These are phyloP conservation scores for Meloidogyne exigua DNA, from an alignment of 1,140 invertebrate species.

Conservation along the genomic window DNA sequence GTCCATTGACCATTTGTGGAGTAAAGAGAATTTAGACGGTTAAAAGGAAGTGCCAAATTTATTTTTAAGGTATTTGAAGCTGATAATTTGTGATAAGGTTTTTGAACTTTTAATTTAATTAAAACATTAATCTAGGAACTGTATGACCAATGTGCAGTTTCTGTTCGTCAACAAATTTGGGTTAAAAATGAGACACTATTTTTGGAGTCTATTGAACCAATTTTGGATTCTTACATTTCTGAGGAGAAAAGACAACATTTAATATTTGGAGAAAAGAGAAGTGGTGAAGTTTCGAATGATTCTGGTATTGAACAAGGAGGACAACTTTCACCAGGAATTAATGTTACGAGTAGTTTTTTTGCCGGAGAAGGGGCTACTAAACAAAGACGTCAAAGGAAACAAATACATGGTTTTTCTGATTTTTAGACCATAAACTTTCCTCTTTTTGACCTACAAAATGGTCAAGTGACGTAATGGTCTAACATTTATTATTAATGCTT, in stretches of 20 bases:
- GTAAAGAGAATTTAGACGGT: no score
- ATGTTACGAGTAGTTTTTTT: background rate
- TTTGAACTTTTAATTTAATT: background rate
- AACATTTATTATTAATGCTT: no score
- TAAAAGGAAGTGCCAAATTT: no score
- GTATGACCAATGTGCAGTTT: conserved; percentile 41
- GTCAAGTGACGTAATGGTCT: no score
- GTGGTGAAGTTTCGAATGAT: background rate
- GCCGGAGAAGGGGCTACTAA: conserved; percentile 7
- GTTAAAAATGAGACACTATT: conserved; percentile 46
- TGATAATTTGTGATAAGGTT: conserved; percentile 45
- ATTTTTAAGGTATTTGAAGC: conserved; percentile 46
- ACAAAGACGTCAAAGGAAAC: conserved; percentile 34
- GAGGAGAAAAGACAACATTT: conserved; percentile 34
- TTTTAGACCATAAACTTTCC: no score
- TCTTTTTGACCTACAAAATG: no score
- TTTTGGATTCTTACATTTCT: conserved; percentile 42
- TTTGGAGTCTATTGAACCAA: conserved; percentile 41
- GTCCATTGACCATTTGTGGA: no score
- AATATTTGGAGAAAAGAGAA: conserved; percentile 34
- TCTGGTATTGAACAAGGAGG: background rate
- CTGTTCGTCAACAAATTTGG: conserved; percentile 52
- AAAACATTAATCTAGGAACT: conserved; percentile 22
- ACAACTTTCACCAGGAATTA: background rate
- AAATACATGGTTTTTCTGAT: conserved; percentile 12